Percentiles rank a stretch among this genome's conserved stretches.
These are phyloP conservation scores for Leptogaster cylindrica DNA, from an alignment of 2,888 invertebrate genomes.

Conservation along the genomic window DNA sequence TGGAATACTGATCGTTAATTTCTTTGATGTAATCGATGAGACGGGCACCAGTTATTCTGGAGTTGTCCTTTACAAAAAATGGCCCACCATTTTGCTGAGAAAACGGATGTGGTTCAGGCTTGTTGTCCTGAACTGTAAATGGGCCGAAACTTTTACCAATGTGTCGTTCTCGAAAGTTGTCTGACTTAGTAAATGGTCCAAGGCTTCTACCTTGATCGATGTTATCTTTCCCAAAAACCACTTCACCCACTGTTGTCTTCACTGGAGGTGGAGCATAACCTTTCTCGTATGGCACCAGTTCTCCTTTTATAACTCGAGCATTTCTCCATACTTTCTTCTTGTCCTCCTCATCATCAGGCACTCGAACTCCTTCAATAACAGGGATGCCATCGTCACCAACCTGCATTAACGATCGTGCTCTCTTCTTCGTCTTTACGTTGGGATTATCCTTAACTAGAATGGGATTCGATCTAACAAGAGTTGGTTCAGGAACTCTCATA, in stretches of 20 bases:
- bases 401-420: constrained; percentile 70
- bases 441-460: constrained; percentile 64
- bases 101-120: constrained; percentile 58
- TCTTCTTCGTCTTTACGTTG: constrained; percentile 63
- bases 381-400: constrained; percentile 77
- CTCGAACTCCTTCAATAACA: constrained; percentile 80
- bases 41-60: constrained; percentile 66
- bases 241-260: constrained; percentile 40
- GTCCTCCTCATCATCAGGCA: constrained; percentile 84
- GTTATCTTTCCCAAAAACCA: constrained; percentile 42
- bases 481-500: constrained; percentile 70
- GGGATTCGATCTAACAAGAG: constrained; percentile 71
- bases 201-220: constrained; percentile 54
- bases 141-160: constrained; percentile 63
- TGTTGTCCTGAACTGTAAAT: constrained; percentile 68
- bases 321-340: constrained; percentile 83
- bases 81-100: constrained; percentile 63
- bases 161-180: constrained; percentile 64
- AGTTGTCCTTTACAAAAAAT: constrained; percentile 70
- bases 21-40: constrained; percentile 71
- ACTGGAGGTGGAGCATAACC: constrained; percentile 71
- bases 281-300: constrained; percentile 76
- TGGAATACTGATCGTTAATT: constrained; percentile 70
- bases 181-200: constrained; percentile 69
- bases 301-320: constrained; percentile 85